Evolutionary conservation across 2,113 vertebrate genomes (phyloP), one percentile per base, ranked within the genome.

Genomic region (Motacilla alba): DNA sequence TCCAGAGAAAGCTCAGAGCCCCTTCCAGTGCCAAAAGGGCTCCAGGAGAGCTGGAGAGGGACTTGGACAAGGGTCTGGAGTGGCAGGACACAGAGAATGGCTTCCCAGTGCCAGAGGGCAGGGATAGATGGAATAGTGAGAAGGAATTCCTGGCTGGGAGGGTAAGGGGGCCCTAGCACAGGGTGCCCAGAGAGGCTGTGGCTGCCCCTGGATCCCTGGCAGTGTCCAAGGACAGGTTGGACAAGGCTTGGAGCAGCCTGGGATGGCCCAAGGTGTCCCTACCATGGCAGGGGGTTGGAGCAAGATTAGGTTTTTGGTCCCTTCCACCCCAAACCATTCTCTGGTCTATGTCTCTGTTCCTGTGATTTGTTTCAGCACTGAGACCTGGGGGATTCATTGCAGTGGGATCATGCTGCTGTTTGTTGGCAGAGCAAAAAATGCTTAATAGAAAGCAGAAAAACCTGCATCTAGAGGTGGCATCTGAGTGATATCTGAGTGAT

Each of bases 21-120:
- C 58, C 15, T 24, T 1, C 0, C 68, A 73, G 52, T 0, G 28
- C 23, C 28, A 0, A 46, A 82, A 53, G 15, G 46, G 2, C 7
- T 75, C 39, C 60, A 47, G 2, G 24, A 60, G 39, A 82, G 46
- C 24, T 68, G 60, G 10, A 66, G 31, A 58, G 33, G n/a, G n/a
- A 39, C 33, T 47, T 0, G 13, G 15, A 52, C 19, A 67, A 46
- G 27, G 27, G 0, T 0, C 0, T 35, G 35, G 37, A 28, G 46
- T 0, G 21, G 37, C 55, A 69, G 33, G 12, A 53, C 5, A 5
- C 55, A 18, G 8, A 2, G 19, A 75, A 53, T 60, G 46, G 16
- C 7, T 74, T 47, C 18, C 8, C 11, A 41, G 1, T 39, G 4
- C 5, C 28, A 60, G 9, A 60, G 18, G 13, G 7, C 6, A 60